Conservation (phyloP, 2,888 invertebrate species). For the Drosophila helvetica region DNA sequence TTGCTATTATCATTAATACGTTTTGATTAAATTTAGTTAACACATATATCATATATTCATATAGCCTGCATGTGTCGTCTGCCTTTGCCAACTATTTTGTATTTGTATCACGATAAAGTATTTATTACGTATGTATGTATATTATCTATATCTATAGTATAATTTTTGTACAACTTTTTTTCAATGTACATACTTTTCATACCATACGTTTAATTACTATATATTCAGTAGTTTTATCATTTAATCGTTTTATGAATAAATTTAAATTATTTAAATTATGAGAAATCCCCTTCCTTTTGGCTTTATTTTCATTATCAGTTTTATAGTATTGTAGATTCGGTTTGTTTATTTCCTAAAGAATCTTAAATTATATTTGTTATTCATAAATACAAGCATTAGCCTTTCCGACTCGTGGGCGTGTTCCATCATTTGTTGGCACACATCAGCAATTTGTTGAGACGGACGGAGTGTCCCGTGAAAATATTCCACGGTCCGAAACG, state of each 20-base stretch:
- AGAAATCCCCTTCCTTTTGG: constrained; percentile 11
- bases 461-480: constrained; percentile 23
- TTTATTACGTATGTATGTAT: constrained; percentile 28
- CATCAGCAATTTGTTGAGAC: constrained; percentile 49
- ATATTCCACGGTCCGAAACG: constrained; percentile 49
- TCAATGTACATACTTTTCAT: constrained; percentile 55
- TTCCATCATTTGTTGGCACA: constrained; percentile 51
- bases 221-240: constrained; percentile 59
- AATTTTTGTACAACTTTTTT: constrained; percentile 66
- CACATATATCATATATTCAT: constrained; percentile 12
- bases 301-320: constrained; percentile 19
- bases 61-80: constrained; percentile 57
- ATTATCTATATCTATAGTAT: constrained; percentile 25
- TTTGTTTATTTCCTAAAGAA: constrained; percentile 39
- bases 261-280: constrained; percentile 66
- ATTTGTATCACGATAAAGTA: constrained; percentile 39
- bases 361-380: constrained; percentile 19
- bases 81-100: constrained; percentile 70
- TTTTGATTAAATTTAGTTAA: constrained; percentile 47
- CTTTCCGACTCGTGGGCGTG: constrained; percentile 19
- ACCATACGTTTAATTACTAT: constrained; percentile 44
- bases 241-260: constrained; percentile 63
- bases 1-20: constrained; percentile 42
- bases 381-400: constrained; percentile 20
- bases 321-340: constrained; percentile 28